Evolutionary conservation across 2,113 vertebrate species (phyloP).

Genomic region (Macrotis lagotis): DNA sequence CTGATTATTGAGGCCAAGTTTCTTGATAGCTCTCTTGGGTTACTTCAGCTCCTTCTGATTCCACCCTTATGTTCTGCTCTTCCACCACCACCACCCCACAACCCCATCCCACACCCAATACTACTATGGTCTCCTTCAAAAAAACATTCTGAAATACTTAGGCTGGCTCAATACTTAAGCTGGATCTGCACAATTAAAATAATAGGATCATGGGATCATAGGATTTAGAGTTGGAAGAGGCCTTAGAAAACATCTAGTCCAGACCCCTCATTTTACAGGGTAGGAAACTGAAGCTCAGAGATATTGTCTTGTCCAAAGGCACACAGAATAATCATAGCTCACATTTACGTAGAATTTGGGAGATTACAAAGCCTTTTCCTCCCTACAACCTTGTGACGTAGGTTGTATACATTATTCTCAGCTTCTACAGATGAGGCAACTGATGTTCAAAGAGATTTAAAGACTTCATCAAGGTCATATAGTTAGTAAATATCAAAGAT

Average conservation of each 20-base stretch:
- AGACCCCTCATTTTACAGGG: neutral
- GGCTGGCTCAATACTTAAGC: constrained; percentile 37
- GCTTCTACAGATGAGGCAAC: neutral
- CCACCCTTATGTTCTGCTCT: accelerated
- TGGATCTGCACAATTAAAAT: constrained; percentile 31
- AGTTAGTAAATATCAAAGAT: neutral
- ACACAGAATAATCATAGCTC: neutral
- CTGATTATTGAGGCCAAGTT: constrained; percentile 39
- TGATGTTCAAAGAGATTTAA: neutral
- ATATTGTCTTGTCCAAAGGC: neutral
- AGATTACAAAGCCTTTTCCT: neutral
- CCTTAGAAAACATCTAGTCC: neutral
- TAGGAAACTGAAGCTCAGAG: neutral
- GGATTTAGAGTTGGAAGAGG: neutral
- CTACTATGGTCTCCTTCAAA: constrained; percentile 24
- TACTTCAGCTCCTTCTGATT: neutral
- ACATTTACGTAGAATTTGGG: neutral
- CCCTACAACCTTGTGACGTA: neutral
- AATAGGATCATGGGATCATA: neutral
- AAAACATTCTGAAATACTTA: constrained; percentile 51
- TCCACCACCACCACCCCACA: neutral
- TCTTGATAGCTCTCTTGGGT: constrained; percentile 28
- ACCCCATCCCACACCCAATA: constrained; percentile 23
- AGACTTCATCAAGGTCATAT: neutral
- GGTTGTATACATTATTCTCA: neutral